These are phyloP conservation scores for Pollenia angustigena DNA, from an alignment of 2,888 invertebrate genomes.

Conservation along the genomic window DNA sequence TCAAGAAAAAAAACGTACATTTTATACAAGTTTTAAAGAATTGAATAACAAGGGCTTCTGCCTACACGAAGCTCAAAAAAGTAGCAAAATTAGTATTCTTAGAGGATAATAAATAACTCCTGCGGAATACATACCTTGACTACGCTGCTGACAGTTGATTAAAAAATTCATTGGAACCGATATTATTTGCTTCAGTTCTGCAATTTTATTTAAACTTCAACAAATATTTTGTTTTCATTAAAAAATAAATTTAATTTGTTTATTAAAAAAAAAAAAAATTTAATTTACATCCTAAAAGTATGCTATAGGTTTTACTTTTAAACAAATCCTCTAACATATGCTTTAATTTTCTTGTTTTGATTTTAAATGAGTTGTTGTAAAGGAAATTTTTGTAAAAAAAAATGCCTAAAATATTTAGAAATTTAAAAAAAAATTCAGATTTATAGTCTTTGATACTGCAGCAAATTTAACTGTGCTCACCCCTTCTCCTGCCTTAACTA, in stretches of 20 bases:
- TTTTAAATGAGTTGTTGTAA: not conserved
- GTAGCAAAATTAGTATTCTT: too few species aligned
- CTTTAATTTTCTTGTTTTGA: not conserved
- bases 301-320: not conserved
- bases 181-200: not conserved
- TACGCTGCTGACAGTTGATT: too few species aligned
- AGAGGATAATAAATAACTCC: too few species aligned
- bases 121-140: too few species aligned
- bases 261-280: not conserved
- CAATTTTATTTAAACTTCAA: not conserved
- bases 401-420: too few species aligned
- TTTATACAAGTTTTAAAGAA: too few species aligned
- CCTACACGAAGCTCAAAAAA: too few species aligned
- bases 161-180: too few species aligned
- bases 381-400: not conserved
- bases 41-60: too few species aligned
- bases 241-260: not conserved
- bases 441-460: too few species aligned
- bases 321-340: not conserved
- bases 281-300: not conserved
- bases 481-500: slow-evolving; percentile 15
- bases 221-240: not conserved
- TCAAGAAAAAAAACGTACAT: too few species aligned
- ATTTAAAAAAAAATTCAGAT: too few species aligned
- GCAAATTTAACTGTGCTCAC: not conserved